Evolutionary conservation across 2,888 invertebrate species (phyloP), one percentile per base, ranked within the genome.

Genomic region (Campoletis raptor): DNA sequence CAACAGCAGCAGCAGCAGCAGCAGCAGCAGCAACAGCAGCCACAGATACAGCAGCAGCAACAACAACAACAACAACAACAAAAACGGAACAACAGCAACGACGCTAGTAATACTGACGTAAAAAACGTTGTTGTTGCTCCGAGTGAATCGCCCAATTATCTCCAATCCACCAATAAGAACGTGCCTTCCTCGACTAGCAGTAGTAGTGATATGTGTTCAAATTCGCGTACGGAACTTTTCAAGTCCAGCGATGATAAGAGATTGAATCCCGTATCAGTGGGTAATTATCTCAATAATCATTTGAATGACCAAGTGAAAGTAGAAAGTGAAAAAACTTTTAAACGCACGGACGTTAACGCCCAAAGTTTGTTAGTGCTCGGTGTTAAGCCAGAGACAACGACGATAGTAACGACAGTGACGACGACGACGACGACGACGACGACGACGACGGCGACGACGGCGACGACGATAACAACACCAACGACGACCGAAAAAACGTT

Each of bases 161-260:
- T 95, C 89, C 95, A 95, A 93, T 94, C 95, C 92, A 95, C 95
- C 90, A 92, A 92, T 90, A 93, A 93, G 93, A 93, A 94, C 93
- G 94, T 94, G 94, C 94, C 94, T 94, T 94, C 94, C 92, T 92
- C 94, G 91, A 92, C 92, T 93, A 92, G 91, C 91, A 92, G 91
- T 89, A 91, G 91, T 88, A 93, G 92, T 93, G 93, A 94, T 92
- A 94, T 94, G 94, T 94, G 94, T 94, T 94, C 94, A 94, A 93
- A 92, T 91, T 91, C 92, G 89, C 92, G 90, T 89, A 90, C 92
- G 90, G 93, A 94, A 92, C 91, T 92, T 90, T 88, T 92, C 82
- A 93, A 93, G 90, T 91, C 92, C 89, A 89, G 91, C 89, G 91
- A 91, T 85, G 88, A 90, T 69, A 91, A 91, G 89, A 92, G 90